Evolutionary conservation across 2,113 vertebrate genomes (phyloP).

Genomic region (Prionailurus bengalensis): DNA sequence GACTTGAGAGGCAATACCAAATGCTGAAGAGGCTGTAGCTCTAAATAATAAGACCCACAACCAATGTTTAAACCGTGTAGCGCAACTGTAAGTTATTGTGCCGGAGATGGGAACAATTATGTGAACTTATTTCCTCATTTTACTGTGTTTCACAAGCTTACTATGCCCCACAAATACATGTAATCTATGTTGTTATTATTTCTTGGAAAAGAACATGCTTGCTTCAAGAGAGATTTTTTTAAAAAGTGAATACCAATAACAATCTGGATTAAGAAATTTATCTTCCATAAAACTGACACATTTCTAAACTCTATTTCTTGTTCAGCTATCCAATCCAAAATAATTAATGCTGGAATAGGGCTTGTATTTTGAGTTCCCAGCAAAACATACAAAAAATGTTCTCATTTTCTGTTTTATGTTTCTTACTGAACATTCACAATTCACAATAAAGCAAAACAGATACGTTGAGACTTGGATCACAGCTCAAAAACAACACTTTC

Average conservation of each 20-base stretch:
- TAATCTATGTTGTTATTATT: neutral
- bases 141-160: neutral
- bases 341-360: neutral
- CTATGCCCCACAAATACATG: neutral
- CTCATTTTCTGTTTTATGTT: neutral
- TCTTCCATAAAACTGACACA: neutral
- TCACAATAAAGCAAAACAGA: neutral
- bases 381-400: slow-evolving; percentile 43
- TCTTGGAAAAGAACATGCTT: neutral
- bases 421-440: neutral
- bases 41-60: neutral
- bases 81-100: neutral
- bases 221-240: neutral
- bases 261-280: neutral
- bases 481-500: slow-evolving; percentile 53
- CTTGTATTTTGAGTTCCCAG: slow-evolving; percentile 7
- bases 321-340: slow-evolving; percentile 30
- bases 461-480: neutral
- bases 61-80: neutral
- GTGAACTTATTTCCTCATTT: neutral
- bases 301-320: slow-evolving; percentile 25
- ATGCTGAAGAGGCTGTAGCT: neutral
- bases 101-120: neutral
- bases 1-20: neutral
- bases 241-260: neutral